A percentile compares a stretch with the other conserved stretches of the same genome.
Evolutionary conservation across 1,140 invertebrate species (phyloP).

Genomic region (Listronotus oregonensis): DNA sequence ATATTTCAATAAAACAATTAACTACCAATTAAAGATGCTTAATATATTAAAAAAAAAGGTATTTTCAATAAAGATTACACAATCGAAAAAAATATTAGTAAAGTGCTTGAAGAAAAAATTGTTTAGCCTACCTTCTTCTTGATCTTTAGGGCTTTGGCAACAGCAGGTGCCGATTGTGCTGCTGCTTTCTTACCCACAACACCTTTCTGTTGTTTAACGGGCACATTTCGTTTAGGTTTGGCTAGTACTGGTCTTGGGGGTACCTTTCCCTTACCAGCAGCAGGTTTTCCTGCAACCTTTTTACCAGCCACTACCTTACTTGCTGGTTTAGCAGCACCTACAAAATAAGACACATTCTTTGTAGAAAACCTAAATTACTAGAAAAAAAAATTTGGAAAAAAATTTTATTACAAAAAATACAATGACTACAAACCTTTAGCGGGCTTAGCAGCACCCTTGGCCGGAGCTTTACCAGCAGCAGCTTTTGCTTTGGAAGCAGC

Average conservation of each 20-base stretch:
- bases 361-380: neutral
- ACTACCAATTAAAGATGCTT: too few species aligned
- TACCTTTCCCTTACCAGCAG: constrained; percentile 54
- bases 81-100: too few species aligned
- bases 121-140: constrained; percentile 74
- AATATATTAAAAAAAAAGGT: too few species aligned
- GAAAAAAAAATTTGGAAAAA: neutral
- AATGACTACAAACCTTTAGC: constrained; percentile 5
- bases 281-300: constrained; percentile 46
- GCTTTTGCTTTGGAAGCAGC: constrained; percentile 52
- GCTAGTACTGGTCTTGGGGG: constrained; percentile 48
- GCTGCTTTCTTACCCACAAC: constrained; percentile 57
- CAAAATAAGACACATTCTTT: constrained; percentile 2
- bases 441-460: constrained; percentile 56
- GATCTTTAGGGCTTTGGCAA: constrained; percentile 68
- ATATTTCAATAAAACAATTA: too few species aligned
- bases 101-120: too few species aligned
- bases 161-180: constrained; percentile 60
- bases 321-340: constrained; percentile 52
- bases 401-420: neutral
- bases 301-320: constrained; percentile 57
- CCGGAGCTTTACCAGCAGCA: constrained; percentile 55
- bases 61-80: too few species aligned
- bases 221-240: constrained; percentile 69
- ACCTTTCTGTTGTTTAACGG: constrained; percentile 58